phyloP scores from a whole-genome alignment of 2,797 vertebrate species.

The Rhinatrema bivittatum region DNA sequence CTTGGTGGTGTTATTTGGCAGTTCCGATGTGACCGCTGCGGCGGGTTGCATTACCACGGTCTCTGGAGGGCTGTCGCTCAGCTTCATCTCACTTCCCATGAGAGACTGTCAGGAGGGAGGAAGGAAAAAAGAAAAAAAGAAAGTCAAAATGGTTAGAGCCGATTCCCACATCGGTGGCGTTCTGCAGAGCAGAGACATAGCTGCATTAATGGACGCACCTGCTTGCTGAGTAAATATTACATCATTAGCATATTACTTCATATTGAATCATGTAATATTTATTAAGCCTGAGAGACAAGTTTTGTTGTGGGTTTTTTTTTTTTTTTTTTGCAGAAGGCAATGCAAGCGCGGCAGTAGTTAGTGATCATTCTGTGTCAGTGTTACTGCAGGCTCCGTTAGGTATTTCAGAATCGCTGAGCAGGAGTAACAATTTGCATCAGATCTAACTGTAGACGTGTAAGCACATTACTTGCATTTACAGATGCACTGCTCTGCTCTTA shows the following conservation, averaged over 20 bases:
- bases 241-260: constrained; percentile 45
- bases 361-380: constrained; percentile 6
- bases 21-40: constrained; percentile 59
- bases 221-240: constrained; percentile 62
- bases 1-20: constrained; percentile 75
- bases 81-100: constrained; percentile 51
- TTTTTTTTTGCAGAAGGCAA: constrained; percentile 28
- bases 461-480: too few relatives aligned
- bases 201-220: constrained; percentile 46
- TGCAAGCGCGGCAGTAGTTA: constrained; percentile 17
- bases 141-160: constrained; percentile 28
- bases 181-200: constrained; percentile 11
- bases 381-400: constrained; percentile 15
- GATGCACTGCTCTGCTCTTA: too few relatives aligned
- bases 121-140: constrained; percentile 5
- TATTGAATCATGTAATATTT: constrained; percentile 49
- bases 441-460: too few relatives aligned
- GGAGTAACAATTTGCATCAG: constrained; percentile 24
- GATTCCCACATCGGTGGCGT: constrained; percentile 20
- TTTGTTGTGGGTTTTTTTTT: too few relatives aligned
- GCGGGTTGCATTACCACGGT: constrained; percentile 76
- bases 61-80: constrained; percentile 85
- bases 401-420: constrained; percentile 18
- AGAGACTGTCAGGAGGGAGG: constrained; percentile 31
- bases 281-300: constrained; percentile 30